Base-by-base conservation (phyloP, 2,888 invertebrate genomes). In the Cotesia congregata region DNA sequence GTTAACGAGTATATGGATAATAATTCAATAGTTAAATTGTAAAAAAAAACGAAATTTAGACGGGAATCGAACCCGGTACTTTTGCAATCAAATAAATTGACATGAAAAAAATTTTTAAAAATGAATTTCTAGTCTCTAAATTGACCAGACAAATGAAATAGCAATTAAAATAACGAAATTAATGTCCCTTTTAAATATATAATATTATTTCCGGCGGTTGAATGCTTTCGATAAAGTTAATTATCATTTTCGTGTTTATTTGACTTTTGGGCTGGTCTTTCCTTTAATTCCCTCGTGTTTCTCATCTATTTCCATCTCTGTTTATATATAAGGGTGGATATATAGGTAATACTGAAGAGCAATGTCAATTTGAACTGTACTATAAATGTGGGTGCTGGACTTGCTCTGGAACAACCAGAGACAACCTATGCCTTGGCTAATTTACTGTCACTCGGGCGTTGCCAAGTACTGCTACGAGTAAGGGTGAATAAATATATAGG, bases 161-260 rank as follows among this genome's bases (percentile, higher is more conserved):
- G 20, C 9, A 61, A 61, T 4, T 79, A 64, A 80, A 79, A 76
- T 79, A 80, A 82, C 82, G 84, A 85, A 85, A 85, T 80, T 77
- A 82, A 79, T 84, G 81, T 80, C 76, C 61, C 50, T 59, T 39
- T 65, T 72, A 71, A 72, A 65, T 59, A 39, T 59, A 39, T 77
- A 77, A 75, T 76, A 79, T 80, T 80, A 82, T 83, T 84, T 83
- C 82, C 82, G 79, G 81, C 77, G 73, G 80, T 81, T 85, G 81
- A 82, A 80, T 78, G 80, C 78, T 78, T 74, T 75, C 76, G 67
- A 17, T 68, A 17, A 41, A 41, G 15, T 15, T 41, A 41, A 68
- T 68, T 41, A 30, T 68, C 30, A 12, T 15, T 6, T 40, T 4
- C 15, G 6, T 12, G 39, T 67, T n/a, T 60, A 20, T 60, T 30